Percentiles rank a stretch among this genome's conserved stretches.
phyloP scores from a whole-genome alignment of 2,113 vertebrate genomes.

The Nestor notabilis region DNA sequence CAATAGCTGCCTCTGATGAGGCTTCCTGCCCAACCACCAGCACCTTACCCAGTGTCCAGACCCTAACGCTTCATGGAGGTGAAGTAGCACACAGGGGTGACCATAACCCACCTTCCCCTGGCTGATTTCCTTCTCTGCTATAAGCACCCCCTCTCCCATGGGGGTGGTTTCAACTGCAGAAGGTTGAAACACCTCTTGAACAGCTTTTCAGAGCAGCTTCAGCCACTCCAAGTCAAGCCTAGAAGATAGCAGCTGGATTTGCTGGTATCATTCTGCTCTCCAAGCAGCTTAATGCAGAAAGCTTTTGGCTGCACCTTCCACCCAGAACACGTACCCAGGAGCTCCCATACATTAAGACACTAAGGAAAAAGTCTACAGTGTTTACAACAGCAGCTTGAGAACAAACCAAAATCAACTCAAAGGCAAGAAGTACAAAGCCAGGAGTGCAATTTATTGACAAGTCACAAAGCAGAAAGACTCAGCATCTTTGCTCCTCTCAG shows the following conservation, averaged over 20 bases:
- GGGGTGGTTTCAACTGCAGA: background rate
- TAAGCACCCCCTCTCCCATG: background rate
- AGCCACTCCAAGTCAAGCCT: background rate
- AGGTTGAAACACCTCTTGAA: background rate
- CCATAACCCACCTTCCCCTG: background rate
- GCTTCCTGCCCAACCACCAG: background rate
- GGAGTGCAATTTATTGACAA: conserved; percentile 51
- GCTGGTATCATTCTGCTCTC: background rate
- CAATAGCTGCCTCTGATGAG: background rate
- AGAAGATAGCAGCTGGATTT: background rate
- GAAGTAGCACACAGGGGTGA: background rate
- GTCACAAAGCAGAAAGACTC: background rate
- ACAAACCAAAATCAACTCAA: background rate
- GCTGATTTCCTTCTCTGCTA: background rate
- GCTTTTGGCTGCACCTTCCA: background rate
- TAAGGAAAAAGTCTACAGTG: accelerated
- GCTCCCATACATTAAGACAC: background rate
- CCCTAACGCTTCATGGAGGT: accelerated
- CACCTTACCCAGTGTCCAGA: background rate
- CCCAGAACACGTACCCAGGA: background rate
- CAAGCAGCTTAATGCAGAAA: background rate
- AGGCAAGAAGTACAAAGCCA: conserved; percentile 13
- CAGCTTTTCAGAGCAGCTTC: background rate
- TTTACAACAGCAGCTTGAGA: background rate
- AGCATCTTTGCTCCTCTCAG: background rate